Percentiles rank a stretch among this genome's conserved stretches.
phyloP scores from a whole-genome alignment of 2,888 invertebrate genomes.

The Lasioglossum pauxillum region DNA sequence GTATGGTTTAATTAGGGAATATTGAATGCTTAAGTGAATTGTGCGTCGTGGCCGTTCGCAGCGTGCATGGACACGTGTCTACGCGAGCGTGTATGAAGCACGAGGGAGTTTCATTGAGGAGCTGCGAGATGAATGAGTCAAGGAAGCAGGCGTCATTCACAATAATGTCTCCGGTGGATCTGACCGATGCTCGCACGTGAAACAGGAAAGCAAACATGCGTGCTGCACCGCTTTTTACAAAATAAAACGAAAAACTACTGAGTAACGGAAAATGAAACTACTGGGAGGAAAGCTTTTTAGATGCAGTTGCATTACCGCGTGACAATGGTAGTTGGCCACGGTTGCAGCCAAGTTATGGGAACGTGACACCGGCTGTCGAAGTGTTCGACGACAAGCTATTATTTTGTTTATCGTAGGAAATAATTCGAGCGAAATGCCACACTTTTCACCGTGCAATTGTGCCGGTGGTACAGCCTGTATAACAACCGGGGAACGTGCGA shows the following conservation, averaged over 20 bases:
- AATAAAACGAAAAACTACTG: too few species aligned
- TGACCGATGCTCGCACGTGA: background rate
- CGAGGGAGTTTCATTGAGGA: constrained; percentile 67
- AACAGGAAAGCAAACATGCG: background rate
- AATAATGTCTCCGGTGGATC: constrained; percentile 39
- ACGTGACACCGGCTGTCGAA: background rate
- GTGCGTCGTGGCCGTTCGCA: constrained; percentile 6
- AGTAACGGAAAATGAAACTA: background rate
- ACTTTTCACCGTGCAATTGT: background rate
- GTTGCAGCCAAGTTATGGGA: background rate
- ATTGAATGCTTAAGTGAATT: background rate
- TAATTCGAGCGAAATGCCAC: constrained; percentile 1
- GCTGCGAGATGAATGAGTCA: constrained; percentile 69
- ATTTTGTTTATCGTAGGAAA: constrained; percentile 6
- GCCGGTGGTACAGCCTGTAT: background rate
- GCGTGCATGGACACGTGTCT: constrained; percentile 39
- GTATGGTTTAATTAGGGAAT: constrained; percentile 12
- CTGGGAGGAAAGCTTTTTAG: background rate
- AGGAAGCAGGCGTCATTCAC: constrained; percentile 59
- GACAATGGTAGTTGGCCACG: background rate
- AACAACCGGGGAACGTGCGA: constrained; percentile 9
- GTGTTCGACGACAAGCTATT: background rate
- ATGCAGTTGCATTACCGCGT: background rate
- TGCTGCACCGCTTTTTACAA: too few species aligned
- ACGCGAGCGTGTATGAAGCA: constrained; percentile 38